Conservation (phyloP, 1,140 invertebrate genomes). For the Apis laboriosa region DNA sequence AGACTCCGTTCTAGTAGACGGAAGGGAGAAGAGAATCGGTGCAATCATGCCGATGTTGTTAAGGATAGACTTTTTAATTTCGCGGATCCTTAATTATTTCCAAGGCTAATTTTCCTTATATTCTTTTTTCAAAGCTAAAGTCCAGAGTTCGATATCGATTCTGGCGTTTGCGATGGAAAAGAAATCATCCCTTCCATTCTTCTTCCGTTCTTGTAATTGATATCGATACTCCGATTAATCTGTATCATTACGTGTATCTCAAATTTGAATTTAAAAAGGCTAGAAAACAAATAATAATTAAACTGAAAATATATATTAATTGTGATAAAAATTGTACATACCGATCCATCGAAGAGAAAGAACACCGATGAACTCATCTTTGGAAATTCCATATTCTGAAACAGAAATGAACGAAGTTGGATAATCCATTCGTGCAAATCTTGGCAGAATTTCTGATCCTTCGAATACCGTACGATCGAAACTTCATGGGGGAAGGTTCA, state of each 20-base stretch:
- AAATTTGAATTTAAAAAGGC: too few species aligned
- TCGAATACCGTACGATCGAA: not conserved
- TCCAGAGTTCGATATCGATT: slow-evolving; percentile 27
- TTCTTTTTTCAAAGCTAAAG: slow-evolving; percentile 13
- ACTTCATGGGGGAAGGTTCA: slow-evolving; percentile 3
- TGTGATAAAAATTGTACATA: too few species aligned
- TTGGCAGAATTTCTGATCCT: slow-evolving; percentile 1
- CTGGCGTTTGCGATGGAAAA: slow-evolving; percentile 35
- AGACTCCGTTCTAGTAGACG: not conserved
- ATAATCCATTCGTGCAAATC: not conserved
- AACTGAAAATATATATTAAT: too few species aligned
- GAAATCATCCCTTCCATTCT: too few species aligned
- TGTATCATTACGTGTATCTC: too few species aligned
- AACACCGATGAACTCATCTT: too few species aligned
- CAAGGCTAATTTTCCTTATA: slow-evolving; percentile 41
- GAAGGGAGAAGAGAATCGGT: slow-evolving; percentile 22
- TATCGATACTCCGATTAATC: too few species aligned
- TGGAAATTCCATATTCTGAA: too few species aligned
- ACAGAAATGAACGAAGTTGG: too few species aligned
- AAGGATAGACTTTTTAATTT: slow-evolving; percentile 71
- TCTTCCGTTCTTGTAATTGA: too few species aligned
- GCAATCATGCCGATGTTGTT: slow-evolving; percentile 38
- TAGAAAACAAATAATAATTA: too few species aligned
- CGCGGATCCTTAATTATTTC: slow-evolving; percentile 68
- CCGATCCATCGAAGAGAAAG: too few species aligned